These are phyloP conservation scores for Polietes domitor DNA, from an alignment of 2,888 invertebrate species.

Conservation along the genomic window DNA sequence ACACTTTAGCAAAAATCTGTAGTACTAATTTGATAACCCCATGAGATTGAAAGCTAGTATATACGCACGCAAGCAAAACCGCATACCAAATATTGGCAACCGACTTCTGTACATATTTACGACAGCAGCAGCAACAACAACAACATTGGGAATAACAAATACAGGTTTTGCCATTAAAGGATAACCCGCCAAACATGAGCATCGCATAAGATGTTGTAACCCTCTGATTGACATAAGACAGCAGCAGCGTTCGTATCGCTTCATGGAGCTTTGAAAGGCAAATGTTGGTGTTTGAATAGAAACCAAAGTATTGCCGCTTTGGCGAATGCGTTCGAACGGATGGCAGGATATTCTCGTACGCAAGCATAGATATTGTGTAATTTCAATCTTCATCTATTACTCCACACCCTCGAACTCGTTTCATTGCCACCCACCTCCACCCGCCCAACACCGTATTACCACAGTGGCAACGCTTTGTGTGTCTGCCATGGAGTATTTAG, in stretches of 20 bases:
- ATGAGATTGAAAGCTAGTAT: neutral
- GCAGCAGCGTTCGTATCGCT: neutral
- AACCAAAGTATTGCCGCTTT: conserved; percentile 13
- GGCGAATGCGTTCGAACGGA: conserved; percentile 6
- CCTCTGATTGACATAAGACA: conserved; percentile 29
- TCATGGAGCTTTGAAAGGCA: neutral
- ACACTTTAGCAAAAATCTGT: too few species aligned
- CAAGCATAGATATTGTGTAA: conserved; percentile 20
- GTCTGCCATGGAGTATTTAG: conserved; percentile 34
- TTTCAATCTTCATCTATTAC: conserved; percentile 30
- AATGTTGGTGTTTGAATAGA: conserved; percentile 10
- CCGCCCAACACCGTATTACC: neutral
- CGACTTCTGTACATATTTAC: neutral
- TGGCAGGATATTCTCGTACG: neutral
- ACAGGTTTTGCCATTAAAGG: conserved; percentile 31
- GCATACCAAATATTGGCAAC: conserved; percentile 12
- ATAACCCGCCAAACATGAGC: conserved; percentile 23
- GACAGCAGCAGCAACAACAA: neutral
- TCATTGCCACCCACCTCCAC: neutral
- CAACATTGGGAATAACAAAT: neutral
- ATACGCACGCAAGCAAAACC: neutral
- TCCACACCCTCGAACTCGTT: neutral
- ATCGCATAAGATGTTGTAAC: neutral
- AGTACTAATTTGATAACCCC: neutral
- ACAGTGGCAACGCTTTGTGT: neutral